These are phyloP conservation scores for Andrena flavipes DNA, from an alignment of 2,888 invertebrate species.

Conservation along the genomic window DNA sequence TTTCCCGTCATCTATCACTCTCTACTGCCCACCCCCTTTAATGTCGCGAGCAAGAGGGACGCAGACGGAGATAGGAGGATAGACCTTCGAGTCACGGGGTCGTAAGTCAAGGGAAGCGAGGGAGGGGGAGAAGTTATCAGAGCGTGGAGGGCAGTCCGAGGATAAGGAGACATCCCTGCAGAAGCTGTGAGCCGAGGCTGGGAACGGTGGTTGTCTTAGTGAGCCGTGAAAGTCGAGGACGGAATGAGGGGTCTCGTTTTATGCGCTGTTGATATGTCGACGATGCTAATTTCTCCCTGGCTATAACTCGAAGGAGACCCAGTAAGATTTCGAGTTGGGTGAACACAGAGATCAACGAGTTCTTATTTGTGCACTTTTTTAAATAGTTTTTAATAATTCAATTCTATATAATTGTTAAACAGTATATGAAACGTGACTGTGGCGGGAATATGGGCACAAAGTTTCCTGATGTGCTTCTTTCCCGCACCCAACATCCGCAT, in stretches of 20 bases:
- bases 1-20: conserved; percentile 73
- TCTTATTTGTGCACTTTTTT: too few relatives aligned
- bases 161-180: conserved; percentile 49
- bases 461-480: conserved; percentile 35
- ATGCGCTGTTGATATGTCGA: conserved; percentile 47
- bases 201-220: conserved; percentile 33
- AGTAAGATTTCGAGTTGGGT: too few relatives aligned
- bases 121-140: conserved; percentile 65
- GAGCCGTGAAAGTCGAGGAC: conserved; percentile 34
- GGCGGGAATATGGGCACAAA: conserved; percentile 30
- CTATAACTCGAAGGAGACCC: background rate
- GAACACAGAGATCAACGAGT: too few relatives aligned
- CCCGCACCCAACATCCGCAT: conserved; percentile 16
- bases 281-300: conserved; percentile 26
- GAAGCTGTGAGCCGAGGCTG: conserved; percentile 49
- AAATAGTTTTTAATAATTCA: background rate
- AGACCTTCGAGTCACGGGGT: conserved; percentile 45
- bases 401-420: background rate
- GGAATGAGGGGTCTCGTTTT: conserved; percentile 44
- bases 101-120: conserved; percentile 47
- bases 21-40: conserved; percentile 51
- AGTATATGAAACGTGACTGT: background rate
- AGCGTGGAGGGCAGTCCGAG: conserved; percentile 65
- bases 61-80: conserved; percentile 15
- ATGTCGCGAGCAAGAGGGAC: conserved; percentile 63